Conservation (phyloP, 2,888 invertebrate species). For the Acleris cristana region DNA sequence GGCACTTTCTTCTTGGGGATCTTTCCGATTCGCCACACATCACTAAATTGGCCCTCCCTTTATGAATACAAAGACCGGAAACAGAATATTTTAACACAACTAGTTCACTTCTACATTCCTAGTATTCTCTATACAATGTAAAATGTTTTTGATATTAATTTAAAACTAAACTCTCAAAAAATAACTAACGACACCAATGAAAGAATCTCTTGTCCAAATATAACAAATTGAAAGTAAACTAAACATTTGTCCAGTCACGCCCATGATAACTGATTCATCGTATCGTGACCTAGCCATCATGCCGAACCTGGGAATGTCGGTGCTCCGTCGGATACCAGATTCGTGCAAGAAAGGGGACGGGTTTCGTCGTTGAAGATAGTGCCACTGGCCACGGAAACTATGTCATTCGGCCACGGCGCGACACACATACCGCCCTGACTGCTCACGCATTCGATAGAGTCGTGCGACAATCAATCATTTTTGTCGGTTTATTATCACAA, state of each 20-base stretch:
- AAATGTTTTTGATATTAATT: neutral
- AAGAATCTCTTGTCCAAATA: neutral
- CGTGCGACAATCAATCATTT: constrained; percentile 52
- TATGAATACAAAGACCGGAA: constrained; percentile 44
- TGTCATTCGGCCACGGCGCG: constrained; percentile 78
- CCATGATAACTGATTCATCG: constrained; percentile 28
- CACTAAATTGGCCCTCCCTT: constrained; percentile 54
- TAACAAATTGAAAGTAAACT: neutral
- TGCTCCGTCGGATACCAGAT: constrained; percentile 22
- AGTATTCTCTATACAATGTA: neutral
- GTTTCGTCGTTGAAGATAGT: constrained; percentile 61
- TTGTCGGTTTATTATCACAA: constrained; percentile 37
- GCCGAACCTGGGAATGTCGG: constrained; percentile 27
- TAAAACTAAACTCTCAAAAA: neutral
- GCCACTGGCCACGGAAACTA: constrained; percentile 64
- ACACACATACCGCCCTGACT: constrained; percentile 67
- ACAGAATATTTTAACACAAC: constrained; percentile 36
- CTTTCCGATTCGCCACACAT: constrained; percentile 69
- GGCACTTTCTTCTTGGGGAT: constrained; percentile 75
- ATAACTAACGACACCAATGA: neutral
- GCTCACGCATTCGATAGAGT: constrained; percentile 62
- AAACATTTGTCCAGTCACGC: constrained; percentile 25
- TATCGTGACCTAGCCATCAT: constrained; percentile 23
- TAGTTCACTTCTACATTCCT: neutral
- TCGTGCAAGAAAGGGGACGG: constrained; percentile 57